Base-by-base conservation (phyloP, 2,888 invertebrate species). In the Lingula anatina region DNA sequence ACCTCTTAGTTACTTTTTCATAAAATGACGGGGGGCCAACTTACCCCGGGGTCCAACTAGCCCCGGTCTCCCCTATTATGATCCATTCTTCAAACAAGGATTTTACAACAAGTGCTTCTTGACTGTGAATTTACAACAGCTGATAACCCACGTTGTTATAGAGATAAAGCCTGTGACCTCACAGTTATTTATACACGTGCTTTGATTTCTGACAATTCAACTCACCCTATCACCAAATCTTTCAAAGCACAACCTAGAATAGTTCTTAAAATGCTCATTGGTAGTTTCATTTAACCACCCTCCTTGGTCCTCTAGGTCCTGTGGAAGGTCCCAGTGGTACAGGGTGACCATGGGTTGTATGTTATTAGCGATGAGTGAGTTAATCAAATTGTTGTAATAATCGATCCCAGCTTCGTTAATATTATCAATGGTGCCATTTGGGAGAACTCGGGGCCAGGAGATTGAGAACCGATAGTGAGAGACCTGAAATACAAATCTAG, bases 331-430 rank as follows among this genome's bases (percentile, higher is more conserved):
- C 70, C 70, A 72, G 59, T 74, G 75, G 55, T 65, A 83, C 78
- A 75, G 82, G 78, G 83, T 84, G 9, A 82, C 72, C 65, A 78
- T 66, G 3, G 87, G 86, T 47, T 76, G 70, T 49, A 87, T 84
- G n/a, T 79, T 80, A 46, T 80, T 78, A 1, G 73, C 78, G 5
- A 85, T 56, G 5, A 90, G 79, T 62, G 84, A 86, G 64, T 88
- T 80, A 46, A 91, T 86, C 41, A 92, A 75, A 57, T 85, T 82
- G 64, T 84, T 85, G 72, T 92, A 92, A 75, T 89, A 89, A 50
- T 83, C 78, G 12, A 91, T 80, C 20, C 88, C 91, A 36, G 81
- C 77, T 68, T 87, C 91, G 21, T 88, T 41, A 1, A 56, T 57
- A 1, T 31, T 39, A 1, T 46, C 49, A 7, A 52, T 26, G 0